Base-by-base conservation (phyloP, 2,888 invertebrate species). In the Pterostichus niger region DNA sequence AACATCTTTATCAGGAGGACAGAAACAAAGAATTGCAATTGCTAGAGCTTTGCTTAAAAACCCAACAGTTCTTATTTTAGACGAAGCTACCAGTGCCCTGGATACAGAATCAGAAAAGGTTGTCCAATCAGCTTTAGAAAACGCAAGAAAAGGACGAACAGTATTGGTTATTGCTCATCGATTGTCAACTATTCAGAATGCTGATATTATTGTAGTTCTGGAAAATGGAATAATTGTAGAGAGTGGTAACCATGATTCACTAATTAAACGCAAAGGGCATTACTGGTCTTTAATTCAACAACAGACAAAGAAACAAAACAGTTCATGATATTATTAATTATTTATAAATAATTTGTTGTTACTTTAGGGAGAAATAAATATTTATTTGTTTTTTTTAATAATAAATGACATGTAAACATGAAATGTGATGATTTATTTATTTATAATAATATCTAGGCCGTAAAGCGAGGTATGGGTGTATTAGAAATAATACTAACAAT, bases 151-250 rank as follows among this genome's bases (percentile, higher is more conserved):
- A 86, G 96, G 97, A 1, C 92, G 98, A 83, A 99, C 99, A 0
- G 98, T 98, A 0, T 89, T 99, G n/a, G 95, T 99, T 0, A 98
- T 99, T 86, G 99, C 99, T 2, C 99, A 99, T 89, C 91, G 99
- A 33, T 91, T 99, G 82, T 97, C 97, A 46, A 99, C 99, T 0
- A 94, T 99, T 83, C 93, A 95, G 88, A 95, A 96, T 88, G 98
- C 98, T 0, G 97, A 99, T 89, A 87, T 96, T 11, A 99, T 99
- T 85, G 97, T 97, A 33, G 98, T 99, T 2, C 91, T 99, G 68
- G 93, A 95, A 86, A 93, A 95, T 86, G 98, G 98, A 44, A 91
- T 91, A 83, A 94, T 98, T 85, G 95, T 95, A 2, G 97, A 97
- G 97, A 94, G 96, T 91, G 98, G 98, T 3, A 96, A 93, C 24